phyloP scores from a whole-genome alignment of 2,113 vertebrate species.

The Phalacrocorax pelagicus region DNA sequence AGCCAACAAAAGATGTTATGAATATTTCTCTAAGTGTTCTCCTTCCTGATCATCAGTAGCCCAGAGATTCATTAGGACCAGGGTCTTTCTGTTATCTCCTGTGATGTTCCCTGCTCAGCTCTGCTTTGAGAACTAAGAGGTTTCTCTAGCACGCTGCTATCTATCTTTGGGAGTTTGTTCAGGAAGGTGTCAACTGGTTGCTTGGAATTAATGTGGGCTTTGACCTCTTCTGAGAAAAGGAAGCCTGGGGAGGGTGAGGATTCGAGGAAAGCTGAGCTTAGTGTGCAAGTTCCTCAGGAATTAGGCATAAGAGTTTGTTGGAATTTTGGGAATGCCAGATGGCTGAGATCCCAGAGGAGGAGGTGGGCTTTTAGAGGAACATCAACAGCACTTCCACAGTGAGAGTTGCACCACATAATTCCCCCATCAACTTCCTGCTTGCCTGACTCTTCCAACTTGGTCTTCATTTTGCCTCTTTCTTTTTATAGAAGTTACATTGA shows the following conservation, averaged over 20 bases:
- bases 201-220: not conserved
- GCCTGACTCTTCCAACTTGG: not conserved
- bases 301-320: not conserved
- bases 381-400: not conserved
- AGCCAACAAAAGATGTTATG: not conserved
- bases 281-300: not conserved
- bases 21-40: not conserved
- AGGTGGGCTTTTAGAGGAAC: not conserved
- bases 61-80: not conserved
- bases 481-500: not conserved
- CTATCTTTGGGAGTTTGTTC: not conserved
- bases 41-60: not conserved
- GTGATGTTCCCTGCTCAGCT: not conserved
- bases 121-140: not conserved
- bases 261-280: not conserved
- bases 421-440: not conserved
- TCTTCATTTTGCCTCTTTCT: not conserved
- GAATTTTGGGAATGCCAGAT: not conserved
- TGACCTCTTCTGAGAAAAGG: not conserved
- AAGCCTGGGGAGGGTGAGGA: not conserved
- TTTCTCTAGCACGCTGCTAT: not conserved
- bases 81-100: not conserved
- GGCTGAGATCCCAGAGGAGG: not conserved
- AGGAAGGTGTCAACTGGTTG: not conserved
- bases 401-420: not conserved